Base-by-base conservation (phyloP, 2,888 invertebrate species). In the Eurois occulta region DNA sequence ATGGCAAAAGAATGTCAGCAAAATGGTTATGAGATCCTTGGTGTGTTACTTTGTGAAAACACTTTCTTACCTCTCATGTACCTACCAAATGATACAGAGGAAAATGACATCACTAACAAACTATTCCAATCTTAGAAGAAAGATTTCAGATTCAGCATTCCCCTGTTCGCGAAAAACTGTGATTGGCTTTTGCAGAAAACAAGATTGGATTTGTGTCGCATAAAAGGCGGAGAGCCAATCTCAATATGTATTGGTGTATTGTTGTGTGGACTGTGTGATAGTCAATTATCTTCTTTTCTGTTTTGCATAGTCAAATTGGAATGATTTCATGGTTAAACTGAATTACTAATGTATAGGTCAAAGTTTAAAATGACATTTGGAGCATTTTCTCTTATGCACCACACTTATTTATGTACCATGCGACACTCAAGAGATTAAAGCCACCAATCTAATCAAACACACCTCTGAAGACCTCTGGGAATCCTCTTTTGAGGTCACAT, bases 151-250 rank as follows among this genome's bases (percentile, higher is more conserved):
- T 55, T 24, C 24, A 66, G 43, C 5, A 70, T 55, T 38, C 3
- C 38, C 8, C 11, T 24, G 28, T 66, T 43, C 16, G 28, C 24
- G 24, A 62, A 41, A 69, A 52, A 21, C 41, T 64, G 72, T 69
- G 74, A 81, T 85, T 80, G 81, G 52, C 43, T 72, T 79, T 72
- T 66, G 48, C 58, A 69, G 72, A 69, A 84, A 65, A 85, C 81
- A 72, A 69, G 60, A 85, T 85, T 85, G 73, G 85, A 73, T 81
- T 73, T 80, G 68, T 41, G 58, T 65, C 64, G 74, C 46, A 65
- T 66, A 80, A 72, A 72, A 2, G 80, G 67, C 10, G 52, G 58
- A 48, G 38, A 72, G 24, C 65, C 85, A 85, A 85, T 81, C 72
- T 24, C 68, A 64, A 58, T 32, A 24, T 52, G 55, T 78, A 43